phyloP scores from a whole-genome alignment of 2,113 vertebrate genomes.

The Bos taurus region ARS-UCD2.0 NC_037336.1:11295501-11296000 shows the following conservation, averaged over 20 bases:
- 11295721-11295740: slow-evolving; percentile 46
- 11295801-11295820: slow-evolving; percentile 26
- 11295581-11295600: neutral
- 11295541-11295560: slow-evolving; percentile 2
- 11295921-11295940: slow-evolving; percentile 47
- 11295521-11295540: neutral
- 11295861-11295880: slow-evolving; percentile 55
- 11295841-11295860: slow-evolving; percentile 74
- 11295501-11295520: neutral
- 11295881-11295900: slow-evolving; percentile 56
- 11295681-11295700: neutral
- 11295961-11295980: slow-evolving; percentile 62
- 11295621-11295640: neutral
- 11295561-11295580: neutral
- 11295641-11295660: neutral
- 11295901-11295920: slow-evolving; percentile 58
- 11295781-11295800: slow-evolving; percentile 43
- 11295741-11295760: slow-evolving; percentile 44
- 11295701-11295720: neutral
- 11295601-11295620: neutral
- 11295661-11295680: neutral
- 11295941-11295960: slow-evolving; percentile 71
- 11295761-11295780: slow-evolving; percentile 59
- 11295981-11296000: slow-evolving; percentile 71
- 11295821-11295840: slow-evolving; percentile 56